A percentile compares a stretch with the other conserved stretches of the same genome.
Evolutionary conservation across 2,113 vertebrate species (phyloP).

Genomic region (Aphyosemion australe): DNA sequence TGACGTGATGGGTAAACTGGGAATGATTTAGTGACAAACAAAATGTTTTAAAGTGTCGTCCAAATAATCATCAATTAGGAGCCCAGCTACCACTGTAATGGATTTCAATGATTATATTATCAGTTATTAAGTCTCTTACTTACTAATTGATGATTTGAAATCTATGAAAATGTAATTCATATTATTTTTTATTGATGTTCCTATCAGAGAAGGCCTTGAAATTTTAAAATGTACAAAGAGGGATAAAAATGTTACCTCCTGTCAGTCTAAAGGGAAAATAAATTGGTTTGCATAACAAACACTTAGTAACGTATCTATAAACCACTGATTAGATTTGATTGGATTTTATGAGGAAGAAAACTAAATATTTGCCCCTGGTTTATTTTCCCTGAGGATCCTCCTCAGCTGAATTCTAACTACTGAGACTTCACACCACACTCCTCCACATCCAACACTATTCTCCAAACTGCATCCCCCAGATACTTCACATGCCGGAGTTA

Average conservation of each 20-base stretch:
- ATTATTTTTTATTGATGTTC: neutral
- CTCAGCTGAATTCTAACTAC: conserved; percentile 46
- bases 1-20: conserved; percentile 1
- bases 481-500: conserved; percentile 37
- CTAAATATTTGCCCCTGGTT: too few relatives aligned
- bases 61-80: neutral
- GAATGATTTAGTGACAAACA: too few relatives aligned
- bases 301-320: too few relatives aligned
- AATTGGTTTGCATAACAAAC: too few relatives aligned
- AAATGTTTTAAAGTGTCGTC: neutral
- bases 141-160: neutral
- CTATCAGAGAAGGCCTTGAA: neutral
- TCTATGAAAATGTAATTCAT: neutral
- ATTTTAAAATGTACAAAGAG: neutral
- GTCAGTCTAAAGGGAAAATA: too few relatives aligned
- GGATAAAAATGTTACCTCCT: too few relatives aligned
- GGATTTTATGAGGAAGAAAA: too few relatives aligned
- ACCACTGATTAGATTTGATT: too few relatives aligned
- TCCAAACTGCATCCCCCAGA: conserved; percentile 4
- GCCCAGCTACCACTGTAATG: neutral
- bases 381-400: conserved; percentile 35
- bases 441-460: conserved; percentile 43
- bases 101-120: neutral
- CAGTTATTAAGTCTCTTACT: neutral
- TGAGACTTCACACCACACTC: conserved; percentile 48